Conservation (phyloP, 2,113 vertebrate genomes). For the Pterophyllum scalare region DNA sequence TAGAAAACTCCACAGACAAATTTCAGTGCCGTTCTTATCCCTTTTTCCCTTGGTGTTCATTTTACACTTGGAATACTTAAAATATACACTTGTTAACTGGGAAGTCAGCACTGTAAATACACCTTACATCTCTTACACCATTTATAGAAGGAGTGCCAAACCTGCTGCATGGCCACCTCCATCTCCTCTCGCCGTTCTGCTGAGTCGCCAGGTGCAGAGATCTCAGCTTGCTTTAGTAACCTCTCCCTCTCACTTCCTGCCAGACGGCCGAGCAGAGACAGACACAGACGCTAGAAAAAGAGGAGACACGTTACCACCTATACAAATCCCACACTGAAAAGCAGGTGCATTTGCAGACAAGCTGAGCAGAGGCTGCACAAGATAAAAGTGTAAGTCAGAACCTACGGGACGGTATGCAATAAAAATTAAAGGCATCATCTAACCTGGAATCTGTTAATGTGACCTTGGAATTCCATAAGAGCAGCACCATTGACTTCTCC, state of each 20-base stretch:
- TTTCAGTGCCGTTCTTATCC: fast-evolving
- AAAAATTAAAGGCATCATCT: background rate
- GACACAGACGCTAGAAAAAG: conserved; percentile 86
- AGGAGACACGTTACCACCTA: background rate
- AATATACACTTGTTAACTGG: background rate
- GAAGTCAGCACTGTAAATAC: background rate
- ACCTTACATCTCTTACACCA: background rate
- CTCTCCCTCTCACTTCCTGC: conserved; percentile 89
- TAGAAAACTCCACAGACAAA: background rate
- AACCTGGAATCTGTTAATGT: conserved; percentile 95
- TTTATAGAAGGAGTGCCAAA: conserved; percentile 25
- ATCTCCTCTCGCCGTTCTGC: conserved; percentile 89
- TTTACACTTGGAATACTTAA: fast-evolving
- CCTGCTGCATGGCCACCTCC: conserved; percentile 95
- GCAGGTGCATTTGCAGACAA: background rate
- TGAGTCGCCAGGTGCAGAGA: conserved; percentile 81
- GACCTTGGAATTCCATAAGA: conserved; percentile 91
- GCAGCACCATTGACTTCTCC: conserved; percentile 86
- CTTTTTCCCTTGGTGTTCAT: background rate
- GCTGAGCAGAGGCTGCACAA: background rate
- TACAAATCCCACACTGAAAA: background rate
- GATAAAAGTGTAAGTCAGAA: background rate
- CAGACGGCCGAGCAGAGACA: conserved; percentile 90
- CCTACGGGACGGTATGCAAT: background rate
- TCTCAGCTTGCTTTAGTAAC: conserved; percentile 89